Evolutionary conservation across 2,888 invertebrate species (phyloP).

Genomic region (Boloria selene): DNA sequence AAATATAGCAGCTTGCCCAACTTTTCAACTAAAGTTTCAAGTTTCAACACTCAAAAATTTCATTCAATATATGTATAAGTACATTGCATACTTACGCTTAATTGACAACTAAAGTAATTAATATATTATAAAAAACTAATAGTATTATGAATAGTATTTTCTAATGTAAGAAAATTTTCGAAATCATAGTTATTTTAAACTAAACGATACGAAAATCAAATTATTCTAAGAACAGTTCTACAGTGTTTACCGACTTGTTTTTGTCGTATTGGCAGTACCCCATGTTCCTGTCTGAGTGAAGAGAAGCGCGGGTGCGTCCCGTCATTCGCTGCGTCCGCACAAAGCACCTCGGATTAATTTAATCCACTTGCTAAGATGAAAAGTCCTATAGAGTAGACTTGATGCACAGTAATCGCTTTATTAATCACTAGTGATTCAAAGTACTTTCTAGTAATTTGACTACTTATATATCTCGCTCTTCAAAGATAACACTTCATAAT

Average conservation of each 20-base stretch:
- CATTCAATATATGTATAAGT: no score
- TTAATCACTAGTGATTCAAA: conserved; percentile 41
- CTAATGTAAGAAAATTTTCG: neutral
- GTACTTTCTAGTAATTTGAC: conserved; percentile 21
- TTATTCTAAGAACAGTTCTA: conserved; percentile 32
- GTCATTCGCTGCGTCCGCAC: conserved; percentile 50
- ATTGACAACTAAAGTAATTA: no score
- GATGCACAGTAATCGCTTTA: conserved; percentile 43
- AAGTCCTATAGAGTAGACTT: conserved; percentile 59
- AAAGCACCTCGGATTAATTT: conserved; percentile 61
- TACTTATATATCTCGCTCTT: conserved; percentile 1
- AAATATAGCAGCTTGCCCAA: no score
- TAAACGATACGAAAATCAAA: conserved; percentile 22
- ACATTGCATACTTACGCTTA: no score
- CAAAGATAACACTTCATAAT: conserved; percentile 10
- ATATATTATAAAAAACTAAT: no score
- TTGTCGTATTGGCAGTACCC: conserved; percentile 34
- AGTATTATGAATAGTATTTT: no score
- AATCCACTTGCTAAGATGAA: conserved; percentile 69
- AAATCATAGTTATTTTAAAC: conserved; percentile 10
- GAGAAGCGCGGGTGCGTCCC: conserved; percentile 61
- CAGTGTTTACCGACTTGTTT: conserved; percentile 32
- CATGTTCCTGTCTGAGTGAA: conserved; percentile 46
- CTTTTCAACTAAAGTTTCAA: no score
- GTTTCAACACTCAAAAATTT: no score